These are phyloP conservation scores for Thinocorus orbignyianus DNA, from an alignment of 2,113 vertebrate species.

Conservation along the genomic window DNA sequence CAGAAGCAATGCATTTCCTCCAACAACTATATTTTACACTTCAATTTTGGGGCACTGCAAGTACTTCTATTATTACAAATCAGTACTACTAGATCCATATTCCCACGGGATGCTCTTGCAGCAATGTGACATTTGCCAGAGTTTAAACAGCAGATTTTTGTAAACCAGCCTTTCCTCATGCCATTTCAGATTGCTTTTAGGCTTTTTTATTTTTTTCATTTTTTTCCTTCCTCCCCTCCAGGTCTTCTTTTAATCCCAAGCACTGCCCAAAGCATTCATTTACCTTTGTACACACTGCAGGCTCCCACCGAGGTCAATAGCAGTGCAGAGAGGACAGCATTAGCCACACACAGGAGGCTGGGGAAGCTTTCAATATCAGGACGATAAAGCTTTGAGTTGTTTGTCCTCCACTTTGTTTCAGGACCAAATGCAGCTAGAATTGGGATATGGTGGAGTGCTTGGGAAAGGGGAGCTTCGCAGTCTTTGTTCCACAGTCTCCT, in stretches of 20 bases:
- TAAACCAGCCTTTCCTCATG: slow-evolving; percentile 1
- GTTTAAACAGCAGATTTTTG: neutral
- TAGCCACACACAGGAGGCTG: neutral
- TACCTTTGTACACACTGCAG: neutral
- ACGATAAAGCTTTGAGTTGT: neutral
- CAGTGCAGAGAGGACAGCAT: accelerated
- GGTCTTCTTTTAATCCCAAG: neutral
- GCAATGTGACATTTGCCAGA: slow-evolving; percentile 28
- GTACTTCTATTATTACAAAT: neutral
- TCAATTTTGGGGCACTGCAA: neutral
- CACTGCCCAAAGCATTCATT: neutral
- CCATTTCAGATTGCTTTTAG: neutral
- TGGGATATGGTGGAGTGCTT: neutral
- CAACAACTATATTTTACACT: neutral
- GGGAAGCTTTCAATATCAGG: neutral
- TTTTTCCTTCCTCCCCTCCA: no score
- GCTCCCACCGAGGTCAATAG: neutral
- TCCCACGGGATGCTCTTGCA: neutral
- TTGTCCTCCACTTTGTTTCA: neutral
- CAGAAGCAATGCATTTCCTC: neutral
- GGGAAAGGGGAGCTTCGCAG: neutral
- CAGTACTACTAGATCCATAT: neutral
- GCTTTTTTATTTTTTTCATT: no score
- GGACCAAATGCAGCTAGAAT: neutral
- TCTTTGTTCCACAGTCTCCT: neutral